Base-by-base conservation (phyloP, 2,113 vertebrate genomes). In the Dipodomys ordii region DNA sequence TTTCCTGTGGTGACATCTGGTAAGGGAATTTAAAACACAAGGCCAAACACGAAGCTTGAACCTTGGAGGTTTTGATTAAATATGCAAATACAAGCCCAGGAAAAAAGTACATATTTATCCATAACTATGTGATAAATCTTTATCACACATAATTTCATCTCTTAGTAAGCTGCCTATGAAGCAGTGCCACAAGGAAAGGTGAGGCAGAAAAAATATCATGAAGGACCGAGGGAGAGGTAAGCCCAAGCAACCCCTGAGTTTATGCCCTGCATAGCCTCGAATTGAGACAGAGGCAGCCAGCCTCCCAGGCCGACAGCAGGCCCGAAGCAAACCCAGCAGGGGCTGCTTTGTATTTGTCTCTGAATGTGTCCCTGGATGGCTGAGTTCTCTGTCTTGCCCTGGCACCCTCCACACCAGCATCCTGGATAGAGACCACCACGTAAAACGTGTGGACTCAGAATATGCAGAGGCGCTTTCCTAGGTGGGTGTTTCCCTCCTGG, bases 81-180 rank as follows among this genome's bases (percentile, higher is more conserved):
- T 11, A 11, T 85, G 28, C 16, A 85, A 79, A 78, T 18, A 23
- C 53, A 72, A 39, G 53, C 30, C 35, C 53, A 53, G 16, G 30
- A 46, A 12, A 39, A 62, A 16, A 23, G 15, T 20, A 12, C 6
- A 64, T 10, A 30, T n/a, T 46, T 72, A 83, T 62, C 20, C 30
- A 69, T 15, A 46, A 71, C 67, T 76, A 25, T 1, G 19, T n/a
- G 68, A 79, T 49, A 16, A 64, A 44, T 8, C 35, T 30, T 78
- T 44, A 85, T 62, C 60, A 89, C n/a, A 62, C 94, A 83, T 9
- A 18, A 82, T 25, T 62, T 18, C 85, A 57, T 44, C 68, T 86
- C 23, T 25, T 35, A 30, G 35, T 39, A 12, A 83, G 20, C 39
- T 78, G 83, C 57, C 20, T 69, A 71, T 28, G 10, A 35, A 73